A percentile compares a stretch with the other conserved stretches of the same genome.
Conservation (phyloP, 2,797 vertebrate genomes). For the Microcaecilia unicolor region DNA sequence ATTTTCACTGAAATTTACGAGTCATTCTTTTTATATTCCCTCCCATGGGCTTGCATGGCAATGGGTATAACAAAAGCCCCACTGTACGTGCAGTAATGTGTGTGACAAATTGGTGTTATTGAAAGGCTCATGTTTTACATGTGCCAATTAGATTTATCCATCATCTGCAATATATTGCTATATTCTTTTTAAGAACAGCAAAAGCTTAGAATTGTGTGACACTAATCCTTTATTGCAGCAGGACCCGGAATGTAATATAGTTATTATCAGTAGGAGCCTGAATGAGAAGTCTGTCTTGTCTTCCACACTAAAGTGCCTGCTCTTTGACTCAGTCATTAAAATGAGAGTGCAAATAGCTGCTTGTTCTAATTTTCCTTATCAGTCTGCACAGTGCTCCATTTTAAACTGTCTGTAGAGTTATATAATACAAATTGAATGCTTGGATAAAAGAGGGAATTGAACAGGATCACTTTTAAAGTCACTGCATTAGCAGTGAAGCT, state of each 20-base stretch:
- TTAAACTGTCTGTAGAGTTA: conserved; percentile 32
- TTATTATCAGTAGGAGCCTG: conserved; percentile 13
- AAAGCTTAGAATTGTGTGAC: not conserved
- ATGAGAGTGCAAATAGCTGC: conserved; percentile 30
- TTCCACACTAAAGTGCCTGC: conserved; percentile 21
- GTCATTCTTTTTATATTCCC: too few species aligned
- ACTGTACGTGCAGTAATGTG: not conserved
- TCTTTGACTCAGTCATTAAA: conserved; percentile 35
- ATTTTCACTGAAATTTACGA: not conserved
- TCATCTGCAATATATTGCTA: not conserved
- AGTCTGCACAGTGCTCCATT: conserved; percentile 36
- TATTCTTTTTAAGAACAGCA: not conserved
- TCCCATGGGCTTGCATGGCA: not conserved
- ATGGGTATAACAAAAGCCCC: not conserved
- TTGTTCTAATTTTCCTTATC: conserved; percentile 38
- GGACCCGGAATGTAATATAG: conserved; percentile 8
- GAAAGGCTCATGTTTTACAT: not conserved
- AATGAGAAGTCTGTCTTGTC: conserved; percentile 15
- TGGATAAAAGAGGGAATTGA: conserved; percentile 27
- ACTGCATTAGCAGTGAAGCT: too few species aligned
- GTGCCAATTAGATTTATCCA: not conserved
- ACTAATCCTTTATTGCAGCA: conserved; percentile 1
- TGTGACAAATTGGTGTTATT: not conserved
- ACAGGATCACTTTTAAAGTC: conserved; percentile 17
- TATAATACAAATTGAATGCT: conserved; percentile 25